Evolutionary conservation across 2,888 invertebrate genomes (phyloP), one percentile per base, ranked within the genome.

Genomic region (Amphipoea oculea): DNA sequence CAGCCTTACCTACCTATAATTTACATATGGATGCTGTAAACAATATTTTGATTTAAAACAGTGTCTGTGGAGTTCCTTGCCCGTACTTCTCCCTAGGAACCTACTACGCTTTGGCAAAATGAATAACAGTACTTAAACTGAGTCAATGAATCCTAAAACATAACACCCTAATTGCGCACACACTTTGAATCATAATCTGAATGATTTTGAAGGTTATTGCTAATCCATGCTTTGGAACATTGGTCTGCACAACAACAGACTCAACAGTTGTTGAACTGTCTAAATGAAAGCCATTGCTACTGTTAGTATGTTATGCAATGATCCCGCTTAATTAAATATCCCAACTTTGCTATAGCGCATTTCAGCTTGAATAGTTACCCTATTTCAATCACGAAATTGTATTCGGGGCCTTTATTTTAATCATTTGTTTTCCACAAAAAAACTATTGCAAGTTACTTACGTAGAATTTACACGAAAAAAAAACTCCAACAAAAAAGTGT

Each of bases 401-500:
- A 14, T 42, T 71, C 4, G 0, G 11, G 20, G 20, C 4, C 23
- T 40, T 54, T 4, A 14, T 20, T 63, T 42, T 42, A 29, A 63
- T 76, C 2, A 42, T 36, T 48, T 3, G 4, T 40, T 14, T 76
- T 29, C 29, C 23, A 70, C 0, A 23, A 66, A 66, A 23, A 66
- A 66, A 45, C 45, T 7, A 57, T 14, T 29, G 23, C 6, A 40
- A 54, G 62, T 4, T 42, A n/a, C 57, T 63, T 36, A 54, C 0
- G 0, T 7, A 79, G 67, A 66, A 51, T 36, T 36, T 60, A 66
- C 36, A n/a, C 1, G 2, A 9, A 40, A 17, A 54, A 57, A 74
- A 76, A 60, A 20, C 23, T 48, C 7, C 14, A 73, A 63, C 2
- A 48, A 83, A 89, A 90, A 89, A 63, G 84, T 82, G 85, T 86